These are phyloP conservation scores for Martes martes DNA, from an alignment of 2,113 vertebrate genomes.

Conservation along the genomic window DNA sequence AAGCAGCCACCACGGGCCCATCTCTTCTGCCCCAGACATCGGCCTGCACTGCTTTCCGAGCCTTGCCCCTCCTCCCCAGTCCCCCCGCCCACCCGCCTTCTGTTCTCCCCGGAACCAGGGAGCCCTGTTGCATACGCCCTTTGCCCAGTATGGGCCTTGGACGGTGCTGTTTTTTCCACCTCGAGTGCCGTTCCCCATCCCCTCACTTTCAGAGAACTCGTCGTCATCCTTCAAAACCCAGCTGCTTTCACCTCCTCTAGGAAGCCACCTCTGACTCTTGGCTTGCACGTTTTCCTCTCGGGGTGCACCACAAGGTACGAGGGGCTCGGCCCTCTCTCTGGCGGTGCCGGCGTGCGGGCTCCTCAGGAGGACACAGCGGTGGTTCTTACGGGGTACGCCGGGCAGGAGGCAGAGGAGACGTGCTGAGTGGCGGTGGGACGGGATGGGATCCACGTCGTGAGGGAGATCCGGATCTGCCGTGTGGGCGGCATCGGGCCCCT, in stretches of 20 bases:
- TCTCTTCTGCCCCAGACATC: not conserved
- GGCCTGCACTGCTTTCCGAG: not conserved
- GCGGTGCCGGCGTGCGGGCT: accelerated
- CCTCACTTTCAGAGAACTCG: not conserved
- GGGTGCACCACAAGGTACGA: accelerated
- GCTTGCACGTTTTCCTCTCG: accelerated
- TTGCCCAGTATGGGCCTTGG: accelerated
- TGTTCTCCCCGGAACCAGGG: not conserved
- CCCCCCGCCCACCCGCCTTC: too few species aligned
- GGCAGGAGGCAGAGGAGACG: not conserved
- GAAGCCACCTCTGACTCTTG: not conserved
- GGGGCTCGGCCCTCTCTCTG: not conserved
- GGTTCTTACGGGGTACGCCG: accelerated
- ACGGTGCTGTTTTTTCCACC: not conserved
- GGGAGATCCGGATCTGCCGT: not conserved
- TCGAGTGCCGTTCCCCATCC: not conserved
- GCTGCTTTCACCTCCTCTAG: accelerated
- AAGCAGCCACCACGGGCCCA: not conserved
- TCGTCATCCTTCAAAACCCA: not conserved
- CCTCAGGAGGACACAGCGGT: not conserved
- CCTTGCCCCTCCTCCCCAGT: not conserved
- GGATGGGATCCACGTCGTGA: accelerated
- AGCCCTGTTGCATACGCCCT: not conserved
- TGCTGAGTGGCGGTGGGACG: accelerated
- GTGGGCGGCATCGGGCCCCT: accelerated